Percentiles rank a stretch among this genome's conserved stretches.
These are phyloP conservation scores for Catharus fuscescens DNA, from an alignment of 2,113 vertebrate species.

Conservation along the genomic window DNA sequence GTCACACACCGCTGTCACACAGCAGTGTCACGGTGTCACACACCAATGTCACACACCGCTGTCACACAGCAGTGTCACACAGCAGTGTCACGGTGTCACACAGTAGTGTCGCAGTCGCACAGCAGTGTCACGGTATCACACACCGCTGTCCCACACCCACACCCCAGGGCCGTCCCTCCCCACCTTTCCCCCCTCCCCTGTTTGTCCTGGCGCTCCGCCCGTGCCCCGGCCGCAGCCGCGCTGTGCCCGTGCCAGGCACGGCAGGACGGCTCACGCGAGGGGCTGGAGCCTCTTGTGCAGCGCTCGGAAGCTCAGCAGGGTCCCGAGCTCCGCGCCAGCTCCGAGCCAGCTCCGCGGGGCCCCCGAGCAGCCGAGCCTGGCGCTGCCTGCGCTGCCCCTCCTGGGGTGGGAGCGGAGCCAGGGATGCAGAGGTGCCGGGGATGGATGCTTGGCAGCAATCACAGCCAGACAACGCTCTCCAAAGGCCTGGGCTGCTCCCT, in stretches of 20 bases:
- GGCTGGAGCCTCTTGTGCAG: background rate
- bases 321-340: background rate
- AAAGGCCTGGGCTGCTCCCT: background rate
- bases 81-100: too few relatives aligned
- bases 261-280: background rate
- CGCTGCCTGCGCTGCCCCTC: background rate
- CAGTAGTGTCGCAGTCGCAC: too few relatives aligned
- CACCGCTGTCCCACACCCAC: too few relatives aligned
- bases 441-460: background rate
- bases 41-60: too few relatives aligned
- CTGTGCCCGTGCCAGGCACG: background rate
- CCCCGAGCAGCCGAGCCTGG: background rate
- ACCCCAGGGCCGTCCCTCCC: rapidly evolving
- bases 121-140: too few relatives aligned
- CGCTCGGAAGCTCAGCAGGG: background rate
- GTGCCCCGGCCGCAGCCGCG: too few relatives aligned
- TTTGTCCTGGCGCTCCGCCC: too few relatives aligned
- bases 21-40: background rate
- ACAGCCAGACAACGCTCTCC: background rate
- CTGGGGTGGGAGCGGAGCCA: too few relatives aligned
- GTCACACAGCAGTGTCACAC: too few relatives aligned
- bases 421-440: background rate
- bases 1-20: too few relatives aligned
- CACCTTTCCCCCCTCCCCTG: background rate
- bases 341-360: background rate